Evolutionary conservation across 2,888 invertebrate species (phyloP).

Genomic region (Agrilus biguttatus): DNA sequence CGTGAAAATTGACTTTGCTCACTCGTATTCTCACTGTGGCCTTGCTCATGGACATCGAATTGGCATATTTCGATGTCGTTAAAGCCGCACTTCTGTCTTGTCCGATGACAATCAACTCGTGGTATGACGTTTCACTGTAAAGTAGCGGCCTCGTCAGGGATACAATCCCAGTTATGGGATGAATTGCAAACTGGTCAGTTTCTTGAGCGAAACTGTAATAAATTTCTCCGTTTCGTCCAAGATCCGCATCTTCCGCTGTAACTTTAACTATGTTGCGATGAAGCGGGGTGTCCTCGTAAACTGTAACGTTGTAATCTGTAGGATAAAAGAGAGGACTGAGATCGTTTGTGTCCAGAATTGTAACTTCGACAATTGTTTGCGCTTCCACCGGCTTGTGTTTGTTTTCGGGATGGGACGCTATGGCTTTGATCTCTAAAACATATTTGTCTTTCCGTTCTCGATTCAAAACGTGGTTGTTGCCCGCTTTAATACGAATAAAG

Average conservation of each 20-base stretch:
- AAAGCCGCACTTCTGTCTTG: constrained; percentile 66
- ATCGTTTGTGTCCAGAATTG: constrained; percentile 76
- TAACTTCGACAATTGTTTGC: constrained; percentile 55
- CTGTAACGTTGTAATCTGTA: constrained; percentile 70
- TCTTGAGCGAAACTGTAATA: constrained; percentile 82
- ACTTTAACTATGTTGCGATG: constrained; percentile 69
- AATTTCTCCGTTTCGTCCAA: constrained; percentile 91
- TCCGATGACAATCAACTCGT: constrained; percentile 68
- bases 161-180: constrained; percentile 83
- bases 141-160: constrained; percentile 66
- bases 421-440: constrained; percentile 61
- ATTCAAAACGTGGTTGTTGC: constrained; percentile 77
- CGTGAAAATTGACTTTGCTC: constrained; percentile 68
- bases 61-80: constrained; percentile 26
- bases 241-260: constrained; percentile 88
- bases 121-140: constrained; percentile 52
- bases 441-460: constrained; percentile 81
- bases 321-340: constrained; percentile 88
- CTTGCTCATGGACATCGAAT: constrained; percentile 46
- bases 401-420: constrained; percentile 42
- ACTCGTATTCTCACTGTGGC: constrained; percentile 67
- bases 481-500: constrained; percentile 75
- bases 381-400: constrained; percentile 51
- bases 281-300: constrained; percentile 76
- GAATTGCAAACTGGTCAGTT: constrained; percentile 78